Base-by-base conservation (phyloP, 2,888 invertebrate genomes). In the Biston stratarius region DNA sequence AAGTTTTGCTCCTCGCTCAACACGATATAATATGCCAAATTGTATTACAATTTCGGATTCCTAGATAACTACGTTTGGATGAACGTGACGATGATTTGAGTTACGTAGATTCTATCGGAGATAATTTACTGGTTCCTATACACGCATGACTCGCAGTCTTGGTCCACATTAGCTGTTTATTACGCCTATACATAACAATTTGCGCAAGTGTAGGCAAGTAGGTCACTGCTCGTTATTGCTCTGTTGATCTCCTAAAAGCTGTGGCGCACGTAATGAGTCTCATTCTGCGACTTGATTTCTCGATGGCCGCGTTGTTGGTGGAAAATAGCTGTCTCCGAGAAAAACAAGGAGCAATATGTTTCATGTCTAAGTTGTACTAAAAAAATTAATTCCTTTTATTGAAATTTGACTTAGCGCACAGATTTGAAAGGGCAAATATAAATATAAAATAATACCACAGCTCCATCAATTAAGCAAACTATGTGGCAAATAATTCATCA, bases 141-240 rank as follows among this genome's bases (percentile, higher is more conserved):
- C 48, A 48, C 53, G 33, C 57, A 57, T 52, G 52, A 10, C 24
- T 55, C 53, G 60, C 48, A 55, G 55, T 44, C 48, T 42, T 36
- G 14, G 53, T 47, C 56, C 70, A 61, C 68, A 71, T 73, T 69
- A 68, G 64, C 64, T 38, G 67, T 68, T 70, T 71, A 73, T 68
- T 67, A 58, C 71, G 51, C 40, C 64, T 64, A 69, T 69, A 63
- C 64, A 59, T 73, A 71, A 69, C 66, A 68, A 69, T 71, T 67
- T 63, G 59, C 64, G 49, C 53, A 55, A 59, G 64, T 48, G 62
- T 67, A 58, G 36, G 53, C 59, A 65, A 69, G 49, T 65, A 61
- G 70, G 68, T 63, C 59, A 61, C 38, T 42, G 47, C 40, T 57
- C 15, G 56, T 60, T 64, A 64, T 56, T 47, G 51, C 47, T 12